A percentile compares a stretch with the other conserved stretches of the same genome.
phyloP scores from a whole-genome alignment of 23 tunicate species.

The Oikopleura dioica region DNA sequence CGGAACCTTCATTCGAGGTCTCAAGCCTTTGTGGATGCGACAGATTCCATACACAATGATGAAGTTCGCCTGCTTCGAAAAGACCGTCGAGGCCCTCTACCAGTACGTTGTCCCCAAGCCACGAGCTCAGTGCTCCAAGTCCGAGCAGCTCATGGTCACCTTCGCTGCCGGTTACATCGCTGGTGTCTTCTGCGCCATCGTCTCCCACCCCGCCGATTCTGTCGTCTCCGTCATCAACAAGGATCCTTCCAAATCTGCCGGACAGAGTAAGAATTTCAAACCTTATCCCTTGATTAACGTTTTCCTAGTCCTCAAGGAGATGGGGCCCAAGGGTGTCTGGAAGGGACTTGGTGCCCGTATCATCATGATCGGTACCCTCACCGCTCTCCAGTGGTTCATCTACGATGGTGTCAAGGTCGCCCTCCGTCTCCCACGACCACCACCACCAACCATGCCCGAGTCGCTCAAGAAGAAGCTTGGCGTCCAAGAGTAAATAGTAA shows the following conservation, averaged over 20 bases:
- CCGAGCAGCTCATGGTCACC: slow-evolving; percentile 73
- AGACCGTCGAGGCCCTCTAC: slow-evolving; percentile 94
- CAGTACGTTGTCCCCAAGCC: slow-evolving; percentile 74
- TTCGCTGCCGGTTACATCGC: slow-evolving; percentile 98
- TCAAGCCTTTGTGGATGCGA: slow-evolving; percentile 68
- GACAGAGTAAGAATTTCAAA: neutral
- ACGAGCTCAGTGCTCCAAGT: slow-evolving; percentile 53
- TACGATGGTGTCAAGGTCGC: slow-evolving; percentile 97
- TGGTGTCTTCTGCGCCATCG: slow-evolving; percentile 99
- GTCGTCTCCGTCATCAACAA: slow-evolving; percentile 84
- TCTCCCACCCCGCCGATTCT: slow-evolving; percentile 97
- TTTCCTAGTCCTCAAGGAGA: slow-evolving; percentile 41
- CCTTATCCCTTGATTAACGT: neutral
- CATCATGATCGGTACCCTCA: slow-evolving; percentile 96
- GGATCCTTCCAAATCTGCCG: slow-evolving; percentile 52
- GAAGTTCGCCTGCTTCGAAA: slow-evolving; percentile 98
- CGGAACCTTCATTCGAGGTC: slow-evolving; percentile 62
- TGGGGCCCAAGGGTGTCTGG: slow-evolving; percentile 98
- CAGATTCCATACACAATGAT: slow-evolving; percentile 99
- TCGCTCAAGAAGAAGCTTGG: slow-evolving; percentile 48
- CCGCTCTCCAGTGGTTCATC: slow-evolving; percentile 99
- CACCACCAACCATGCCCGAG: slow-evolving; percentile 98
- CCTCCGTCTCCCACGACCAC: slow-evolving; percentile 90
- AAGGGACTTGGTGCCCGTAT: slow-evolving; percentile 95
- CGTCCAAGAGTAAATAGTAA: slow-evolving; percentile 12